phyloP scores from a whole-genome alignment of 2,797 vertebrate genomes.

The Myotis findleyi region DNA sequence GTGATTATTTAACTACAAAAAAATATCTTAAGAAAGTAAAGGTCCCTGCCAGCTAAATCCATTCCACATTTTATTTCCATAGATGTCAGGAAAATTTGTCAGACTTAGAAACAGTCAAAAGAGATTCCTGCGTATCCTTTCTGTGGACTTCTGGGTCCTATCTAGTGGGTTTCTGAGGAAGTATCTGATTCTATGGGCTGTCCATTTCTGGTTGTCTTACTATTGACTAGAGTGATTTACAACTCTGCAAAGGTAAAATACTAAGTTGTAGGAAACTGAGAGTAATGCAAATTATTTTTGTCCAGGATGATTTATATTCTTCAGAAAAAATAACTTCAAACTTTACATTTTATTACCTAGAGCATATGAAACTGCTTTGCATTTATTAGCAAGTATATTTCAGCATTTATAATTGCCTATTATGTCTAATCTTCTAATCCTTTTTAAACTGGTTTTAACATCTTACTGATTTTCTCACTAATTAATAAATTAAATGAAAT shows the following conservation, averaged over 20 bases:
- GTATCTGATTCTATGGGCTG: background rate
- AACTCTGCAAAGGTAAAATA: background rate
- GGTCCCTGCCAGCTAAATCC: background rate
- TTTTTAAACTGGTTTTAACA: background rate
- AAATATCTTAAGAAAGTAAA: background rate
- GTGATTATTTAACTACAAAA: background rate
- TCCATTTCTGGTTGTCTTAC: background rate
- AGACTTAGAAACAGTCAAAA: background rate
- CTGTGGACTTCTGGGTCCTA: background rate
- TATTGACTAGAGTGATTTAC: background rate
- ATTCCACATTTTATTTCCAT: conserved; percentile 2
- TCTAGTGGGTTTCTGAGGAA: background rate
- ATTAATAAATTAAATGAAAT: conserved; percentile 33
- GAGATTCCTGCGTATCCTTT: background rate
- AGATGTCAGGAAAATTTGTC: background rate
- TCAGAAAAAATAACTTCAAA: background rate
- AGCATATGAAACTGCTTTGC: background rate
- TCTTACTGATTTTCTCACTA: background rate
- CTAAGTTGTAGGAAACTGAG: background rate
- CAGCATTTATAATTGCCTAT: background rate
- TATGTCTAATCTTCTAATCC: background rate
- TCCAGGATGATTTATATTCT: background rate
- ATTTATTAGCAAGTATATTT: conserved; percentile 14
- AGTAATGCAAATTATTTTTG: background rate
- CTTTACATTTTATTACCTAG: conserved; percentile 10